These are phyloP conservation scores for Poecile atricapillus DNA, from an alignment of 2,113 vertebrate genomes.

Conservation along the genomic window DNA sequence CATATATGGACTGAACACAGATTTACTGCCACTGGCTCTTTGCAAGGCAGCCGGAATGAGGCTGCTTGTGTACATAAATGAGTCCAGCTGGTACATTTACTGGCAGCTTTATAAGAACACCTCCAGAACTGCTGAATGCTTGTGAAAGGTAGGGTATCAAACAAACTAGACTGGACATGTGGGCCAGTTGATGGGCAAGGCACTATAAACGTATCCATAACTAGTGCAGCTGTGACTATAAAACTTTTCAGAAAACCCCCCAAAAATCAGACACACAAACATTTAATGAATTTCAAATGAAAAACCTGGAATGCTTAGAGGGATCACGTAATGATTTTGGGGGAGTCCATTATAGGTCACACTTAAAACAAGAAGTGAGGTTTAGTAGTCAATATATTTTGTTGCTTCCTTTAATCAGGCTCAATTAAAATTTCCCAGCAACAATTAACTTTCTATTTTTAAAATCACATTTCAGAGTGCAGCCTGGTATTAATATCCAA, in stretches of 20 bases:
- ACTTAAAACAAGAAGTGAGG: slow-evolving; percentile 63
- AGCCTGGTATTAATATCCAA: slow-evolving; percentile 29
- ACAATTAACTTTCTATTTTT: slow-evolving; percentile 62
- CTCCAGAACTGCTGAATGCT: slow-evolving; percentile 73
- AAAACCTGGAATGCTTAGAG: slow-evolving; percentile 44
- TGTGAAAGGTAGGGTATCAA: slow-evolving; percentile 78
- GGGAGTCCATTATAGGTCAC: slow-evolving; percentile 16
- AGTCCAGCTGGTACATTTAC: slow-evolving; percentile 84
- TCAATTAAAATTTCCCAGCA: slow-evolving; percentile 58
- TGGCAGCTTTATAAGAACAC: slow-evolving; percentile 78
- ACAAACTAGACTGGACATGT: slow-evolving; percentile 77
- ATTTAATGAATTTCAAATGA: slow-evolving; percentile 71
- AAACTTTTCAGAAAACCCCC: slow-evolving; percentile 69
- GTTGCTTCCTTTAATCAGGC: slow-evolving; percentile 64
- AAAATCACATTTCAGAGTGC: slow-evolving; percentile 36
- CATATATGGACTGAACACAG: slow-evolving; percentile 76
- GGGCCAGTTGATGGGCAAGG: slow-evolving; percentile 71
- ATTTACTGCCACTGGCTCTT: slow-evolving; percentile 77
- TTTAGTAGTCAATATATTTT: slow-evolving; percentile 54
- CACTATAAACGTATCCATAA: slow-evolving; percentile 78
- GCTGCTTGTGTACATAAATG: slow-evolving; percentile 75
- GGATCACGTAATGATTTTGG: background rate
- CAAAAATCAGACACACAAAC: slow-evolving; percentile 74
- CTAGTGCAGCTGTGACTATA: slow-evolving; percentile 83
- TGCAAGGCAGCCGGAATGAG: slow-evolving; percentile 69